Percentiles rank a stretch among this genome's conserved stretches.
These are phyloP conservation scores for Apaloderma vittatum DNA, from an alignment of 2,113 vertebrate species.

Conservation along the genomic window DNA sequence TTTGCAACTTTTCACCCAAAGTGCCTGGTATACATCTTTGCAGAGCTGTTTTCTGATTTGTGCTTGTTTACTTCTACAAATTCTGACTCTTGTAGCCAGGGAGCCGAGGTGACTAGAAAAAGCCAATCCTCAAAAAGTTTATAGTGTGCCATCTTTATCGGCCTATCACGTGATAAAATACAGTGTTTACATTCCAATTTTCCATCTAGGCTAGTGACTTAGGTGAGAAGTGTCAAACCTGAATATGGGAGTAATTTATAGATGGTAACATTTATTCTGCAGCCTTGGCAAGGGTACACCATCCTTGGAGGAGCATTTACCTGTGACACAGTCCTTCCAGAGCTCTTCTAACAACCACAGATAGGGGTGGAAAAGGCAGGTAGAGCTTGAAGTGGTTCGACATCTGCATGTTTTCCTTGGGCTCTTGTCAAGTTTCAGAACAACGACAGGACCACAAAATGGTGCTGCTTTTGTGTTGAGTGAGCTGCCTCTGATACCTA, in stretches of 20 bases:
- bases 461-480: neutral
- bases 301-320: neutral
- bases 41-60: neutral
- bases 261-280: neutral
- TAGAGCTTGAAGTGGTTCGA: neutral
- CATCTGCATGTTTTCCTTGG: neutral
- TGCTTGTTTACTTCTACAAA: neutral
- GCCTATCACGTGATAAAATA: neutral
- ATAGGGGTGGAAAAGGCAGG: neutral
- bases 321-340: neutral
- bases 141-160: neutral
- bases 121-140: neutral
- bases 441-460: too few species aligned
- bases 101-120: neutral
- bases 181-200: neutral
- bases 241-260: neutral
- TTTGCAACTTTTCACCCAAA: neutral
- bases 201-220: neutral
- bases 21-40: neutral
- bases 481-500: neutral
- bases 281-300: neutral
- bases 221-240: neutral
- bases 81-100: neutral
- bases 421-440: neutral
- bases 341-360: neutral